Conservation (phyloP, 1,140 invertebrate genomes). For the Melanaphis sacchari region DNA sequence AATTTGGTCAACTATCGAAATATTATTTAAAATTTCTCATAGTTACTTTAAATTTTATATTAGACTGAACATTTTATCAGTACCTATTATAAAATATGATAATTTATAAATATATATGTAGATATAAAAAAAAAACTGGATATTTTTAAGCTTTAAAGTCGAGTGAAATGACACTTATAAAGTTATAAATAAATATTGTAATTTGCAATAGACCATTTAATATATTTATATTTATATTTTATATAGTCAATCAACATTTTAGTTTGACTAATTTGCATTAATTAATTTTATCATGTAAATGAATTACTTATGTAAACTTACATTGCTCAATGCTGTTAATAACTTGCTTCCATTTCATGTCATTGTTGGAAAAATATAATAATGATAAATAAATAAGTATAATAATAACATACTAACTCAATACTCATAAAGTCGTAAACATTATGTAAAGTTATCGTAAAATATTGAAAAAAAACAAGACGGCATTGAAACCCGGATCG, state of each 20-base stretch:
- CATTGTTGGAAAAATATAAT: background rate
- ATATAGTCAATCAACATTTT: background rate
- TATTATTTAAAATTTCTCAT: background rate
- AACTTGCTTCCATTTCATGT: background rate
- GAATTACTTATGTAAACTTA: background rate
- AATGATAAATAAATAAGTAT: background rate
- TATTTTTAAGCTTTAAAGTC: background rate
- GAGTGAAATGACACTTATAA: background rate
- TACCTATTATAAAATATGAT: background rate
- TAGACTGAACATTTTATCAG: background rate
- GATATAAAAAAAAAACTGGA: background rate
- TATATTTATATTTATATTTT: background rate
- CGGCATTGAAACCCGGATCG: slow-evolving; percentile 36
- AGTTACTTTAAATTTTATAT: background rate
- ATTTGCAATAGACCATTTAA: background rate
- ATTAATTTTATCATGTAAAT: background rate
- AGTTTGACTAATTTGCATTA: background rate
- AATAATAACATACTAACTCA: background rate
- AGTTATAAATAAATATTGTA: background rate
- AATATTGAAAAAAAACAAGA: slow-evolving; percentile 38
- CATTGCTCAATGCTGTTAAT: slow-evolving; percentile 3
- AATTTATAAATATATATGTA: background rate
- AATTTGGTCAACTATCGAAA: background rate
- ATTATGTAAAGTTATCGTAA: background rate
- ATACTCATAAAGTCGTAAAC: background rate